Conservation (phyloP, 2,797 vertebrate genomes). For the Scyliorhinus canicula region DNA sequence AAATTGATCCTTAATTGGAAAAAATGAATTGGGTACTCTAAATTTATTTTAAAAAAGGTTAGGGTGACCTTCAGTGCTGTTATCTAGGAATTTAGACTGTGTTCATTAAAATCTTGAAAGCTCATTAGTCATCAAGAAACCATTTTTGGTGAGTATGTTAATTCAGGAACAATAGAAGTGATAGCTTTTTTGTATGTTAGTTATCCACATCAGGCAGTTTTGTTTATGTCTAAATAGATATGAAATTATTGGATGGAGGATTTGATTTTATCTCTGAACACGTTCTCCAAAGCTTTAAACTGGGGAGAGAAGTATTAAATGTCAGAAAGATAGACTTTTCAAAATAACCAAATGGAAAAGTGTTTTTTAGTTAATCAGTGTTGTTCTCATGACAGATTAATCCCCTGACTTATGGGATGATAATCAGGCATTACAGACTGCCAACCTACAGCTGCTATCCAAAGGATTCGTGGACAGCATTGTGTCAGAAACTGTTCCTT, state of each 20-base stretch:
- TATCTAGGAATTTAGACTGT: not conserved
- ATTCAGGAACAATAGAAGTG: not conserved
- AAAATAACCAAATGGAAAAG: not conserved
- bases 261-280: not conserved
- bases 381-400: slow-evolving; percentile 69
- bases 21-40: too few species aligned
- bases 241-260: not conserved
- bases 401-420: slow-evolving; percentile 64
- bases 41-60: too few species aligned
- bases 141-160: not conserved
- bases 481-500: slow-evolving; percentile 85
- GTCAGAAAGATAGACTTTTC: not conserved
- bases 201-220: not conserved
- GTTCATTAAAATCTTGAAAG: not conserved
- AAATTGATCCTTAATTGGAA: too few species aligned
- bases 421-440: slow-evolving; percentile 74
- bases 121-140: not conserved
- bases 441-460: slow-evolving; percentile 83
- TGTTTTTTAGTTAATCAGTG: not conserved
- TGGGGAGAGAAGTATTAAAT: not conserved
- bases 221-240: not conserved
- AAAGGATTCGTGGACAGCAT: slow-evolving; percentile 77
- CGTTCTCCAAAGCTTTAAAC: not conserved
- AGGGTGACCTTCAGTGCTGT: not conserved
- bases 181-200: not conserved